Conservation (phyloP, 2,888 invertebrate genomes). For the Phorcus lineatus region DNA sequence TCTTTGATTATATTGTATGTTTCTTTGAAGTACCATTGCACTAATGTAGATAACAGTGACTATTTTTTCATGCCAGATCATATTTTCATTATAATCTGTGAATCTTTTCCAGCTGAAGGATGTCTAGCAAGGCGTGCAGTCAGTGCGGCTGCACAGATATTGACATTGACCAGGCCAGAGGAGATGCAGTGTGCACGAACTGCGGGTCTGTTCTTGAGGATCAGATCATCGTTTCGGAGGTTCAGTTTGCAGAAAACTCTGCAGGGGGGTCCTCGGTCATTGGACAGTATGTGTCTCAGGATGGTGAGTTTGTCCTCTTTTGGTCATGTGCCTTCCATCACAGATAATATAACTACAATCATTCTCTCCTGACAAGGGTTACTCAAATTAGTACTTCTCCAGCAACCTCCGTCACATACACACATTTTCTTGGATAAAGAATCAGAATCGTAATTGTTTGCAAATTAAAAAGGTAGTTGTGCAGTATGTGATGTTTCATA, state of each 20-base stretch:
- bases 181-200: slow-evolving; percentile 95
- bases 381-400: neutral
- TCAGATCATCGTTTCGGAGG: slow-evolving; percentile 95
- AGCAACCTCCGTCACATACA: no score
- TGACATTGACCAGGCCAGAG: slow-evolving; percentile 94
- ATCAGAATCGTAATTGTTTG: no score
- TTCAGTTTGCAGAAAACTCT: slow-evolving; percentile 95
- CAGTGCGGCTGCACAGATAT: slow-evolving; percentile 84
- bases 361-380: no score
- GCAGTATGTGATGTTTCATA: no score
- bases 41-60: no score
- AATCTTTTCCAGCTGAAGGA: slow-evolving; percentile 31
- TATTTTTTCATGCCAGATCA: neutral
- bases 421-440: no score
- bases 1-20: no score
- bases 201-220: slow-evolving; percentile 98
- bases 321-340: neutral
- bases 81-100: neutral
- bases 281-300: slow-evolving; percentile 94
- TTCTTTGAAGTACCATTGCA: no score
- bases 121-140: slow-evolving; percentile 71
- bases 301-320: slow-evolving; percentile 80
- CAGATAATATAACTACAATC: neutral
- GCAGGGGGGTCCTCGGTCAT: slow-evolving; percentile 91
- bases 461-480: no score